Base-by-base conservation (phyloP, 2,797 vertebrate species). In the Echiichthys vipera region DNA sequence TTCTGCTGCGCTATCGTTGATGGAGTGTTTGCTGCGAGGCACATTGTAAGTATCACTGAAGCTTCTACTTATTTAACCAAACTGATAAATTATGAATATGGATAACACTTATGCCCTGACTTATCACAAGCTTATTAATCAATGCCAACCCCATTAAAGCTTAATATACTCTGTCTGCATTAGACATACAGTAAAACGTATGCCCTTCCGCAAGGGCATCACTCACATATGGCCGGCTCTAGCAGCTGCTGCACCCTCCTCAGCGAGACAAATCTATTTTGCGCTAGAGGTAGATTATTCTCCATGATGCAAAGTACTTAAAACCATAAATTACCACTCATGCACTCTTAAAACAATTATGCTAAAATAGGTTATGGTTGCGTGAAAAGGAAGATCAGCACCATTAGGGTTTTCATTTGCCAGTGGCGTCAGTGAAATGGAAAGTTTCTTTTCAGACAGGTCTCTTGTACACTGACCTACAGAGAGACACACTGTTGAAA, bases 1-100 rank as follows among this genome's bases (percentile, higher is more conserved):
- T 99, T 99, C 91, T 99, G 98, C 91, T 99, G 98, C 78, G 98
- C 98, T 70, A 98, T 99, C 58, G 98, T 99, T 3, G 98, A 99
- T 0, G 98, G 98, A 5, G 96, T 99, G 78, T 99, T 99, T 93
- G 98, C 97, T 74, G 96, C 98, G 54, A 96, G 97, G 89, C 98
- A 99, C 91, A 98, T 99, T 71, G 98, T 99, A 93, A 99, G 98
- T 97, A 94, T 69, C 67, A 53, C 17, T 17, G 29, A 69, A 66
- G 71, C 53, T 29, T 69, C 15, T 64, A 14, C 12, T 57, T 34
- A 72, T 68, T 72, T 54, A 72, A 65, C 22, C 18, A 18, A 65
- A 37, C 46, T 8, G 27, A 67, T 84, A 39, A 62, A 80, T 87
- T n/a, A 74, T 70, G 43, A 29, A 71, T 76, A 14, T 24, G 12